Base-by-base conservation (phyloP, 2,888 invertebrate species). In the Podotricha telesiphe region DNA sequence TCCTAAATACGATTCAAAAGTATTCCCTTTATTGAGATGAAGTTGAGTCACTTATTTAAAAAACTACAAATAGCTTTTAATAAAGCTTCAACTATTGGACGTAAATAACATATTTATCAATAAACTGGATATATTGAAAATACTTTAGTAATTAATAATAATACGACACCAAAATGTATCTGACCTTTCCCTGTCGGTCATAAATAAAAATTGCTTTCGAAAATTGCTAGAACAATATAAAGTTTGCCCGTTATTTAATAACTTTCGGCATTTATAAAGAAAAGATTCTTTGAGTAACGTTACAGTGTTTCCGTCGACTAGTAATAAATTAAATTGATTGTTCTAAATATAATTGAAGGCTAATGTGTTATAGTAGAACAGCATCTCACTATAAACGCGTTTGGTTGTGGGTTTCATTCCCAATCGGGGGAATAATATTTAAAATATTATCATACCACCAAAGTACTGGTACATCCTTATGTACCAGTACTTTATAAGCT, bases 151-250 rank as follows among this genome's bases (percentile, higher is more conserved):
- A 45, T 59, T 28, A 45, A 59, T 45, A 28, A 17, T 40, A 45
- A 59, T 45, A 42, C 42, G 45, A 45, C n/a, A n/a, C 59, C 28
- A 42, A 59, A 59, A 45, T 59, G n/a, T 59, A 45, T 59, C 13
- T 17, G 42, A 50, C 45, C 42, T 55, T 45, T 28, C n/a, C 28
- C 17, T 48, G 37, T 62, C 48, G 28, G 55, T 63, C 50, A 65
- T 63, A 70, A 73, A 71, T 55, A 62, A 63, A 70, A 73, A 70
- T 59, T 68, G 56, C 69, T 70, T 66, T 56, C 63, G 50, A 68
- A 68, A 73, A 68, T 64, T 63, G 61, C 61, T 64, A 68, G 47
- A 56, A 70, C 51, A 63, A 64, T 58, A 55, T 68, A 71, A 71
- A 73, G 67, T 68, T 67, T 53, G 19, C 17, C 58, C 62, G 61